phyloP scores from a whole-genome alignment of 2,113 vertebrate species.

The Paraplagusia blochii region DNA sequence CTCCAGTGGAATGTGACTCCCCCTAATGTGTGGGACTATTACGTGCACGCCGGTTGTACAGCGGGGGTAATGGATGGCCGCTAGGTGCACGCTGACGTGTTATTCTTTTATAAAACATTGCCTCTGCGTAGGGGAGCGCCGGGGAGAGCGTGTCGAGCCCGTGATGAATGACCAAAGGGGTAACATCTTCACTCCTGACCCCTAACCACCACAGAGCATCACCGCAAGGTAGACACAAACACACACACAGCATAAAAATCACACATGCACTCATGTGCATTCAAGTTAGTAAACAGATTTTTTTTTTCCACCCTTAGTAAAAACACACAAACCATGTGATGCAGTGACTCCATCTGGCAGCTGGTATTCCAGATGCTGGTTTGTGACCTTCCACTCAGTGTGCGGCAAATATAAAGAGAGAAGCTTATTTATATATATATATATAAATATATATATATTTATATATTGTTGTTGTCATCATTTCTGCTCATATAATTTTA shows the following conservation, averaged over 20 bases:
- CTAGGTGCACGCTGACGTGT: constrained; percentile 71
- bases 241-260: constrained; percentile 24
- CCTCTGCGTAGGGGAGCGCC: constrained; percentile 69
- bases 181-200: constrained; percentile 82
- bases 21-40: constrained; percentile 27
- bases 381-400: constrained; percentile 34
- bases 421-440: no score
- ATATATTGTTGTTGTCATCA: background rate
- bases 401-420: constrained; percentile 36
- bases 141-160: constrained; percentile 73
- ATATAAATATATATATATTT: no score
- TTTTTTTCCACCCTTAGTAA: background rate
- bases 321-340: constrained; percentile 32
- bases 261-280: constrained; percentile 45
- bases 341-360: constrained; percentile 36
- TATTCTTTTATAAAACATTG: constrained; percentile 82
- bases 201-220: constrained; percentile 50
- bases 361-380: constrained; percentile 46
- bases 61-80: constrained; percentile 76
- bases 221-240: constrained; percentile 43
- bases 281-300: constrained; percentile 43
- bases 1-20: constrained; percentile 4
- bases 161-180: constrained; percentile 77
- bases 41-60: constrained; percentile 48
- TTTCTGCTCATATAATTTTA: constrained; percentile 24